phyloP scores from a whole-genome alignment of 2,797 vertebrate species.

The Euthynnus affinis region DNA sequence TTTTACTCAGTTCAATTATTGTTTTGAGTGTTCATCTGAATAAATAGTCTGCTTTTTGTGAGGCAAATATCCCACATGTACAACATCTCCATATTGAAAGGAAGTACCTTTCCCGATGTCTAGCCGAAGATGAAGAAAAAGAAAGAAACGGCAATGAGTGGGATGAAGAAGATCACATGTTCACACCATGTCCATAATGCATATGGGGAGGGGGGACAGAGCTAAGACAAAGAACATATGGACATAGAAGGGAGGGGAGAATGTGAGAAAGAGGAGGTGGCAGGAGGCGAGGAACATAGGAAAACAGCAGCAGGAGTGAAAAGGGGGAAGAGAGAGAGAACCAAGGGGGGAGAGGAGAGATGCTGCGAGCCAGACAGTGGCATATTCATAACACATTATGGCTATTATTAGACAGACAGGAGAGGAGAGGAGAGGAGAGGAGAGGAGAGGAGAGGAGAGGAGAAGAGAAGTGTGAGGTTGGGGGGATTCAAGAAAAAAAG shows the following conservation, averaged over 20 bases:
- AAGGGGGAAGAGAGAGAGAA: neutral
- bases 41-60: neutral
- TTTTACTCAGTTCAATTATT: slow-evolving; percentile 3
- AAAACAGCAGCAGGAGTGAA: slow-evolving; percentile 26
- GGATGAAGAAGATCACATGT: slow-evolving; percentile 56
- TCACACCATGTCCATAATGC: slow-evolving; percentile 29
- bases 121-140: slow-evolving; percentile 16
- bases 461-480: neutral
- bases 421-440: slow-evolving; percentile 53
- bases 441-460: slow-evolving; percentile 62
- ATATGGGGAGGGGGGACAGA: slow-evolving; percentile 1
- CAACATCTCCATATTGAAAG: neutral
- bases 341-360: slow-evolving; percentile 18
- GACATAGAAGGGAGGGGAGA: slow-evolving; percentile 21
- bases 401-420: slow-evolving; percentile 78
- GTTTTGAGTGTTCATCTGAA: neutral
- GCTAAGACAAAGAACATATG: slow-evolving; percentile 44
- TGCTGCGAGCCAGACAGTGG: slow-evolving; percentile 66
- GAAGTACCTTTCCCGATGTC: neutral
- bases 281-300: slow-evolving; percentile 31
- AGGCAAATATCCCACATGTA: no score
- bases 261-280: slow-evolving; percentile 39
- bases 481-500: neutral
- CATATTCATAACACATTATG: slow-evolving; percentile 74
- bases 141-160: no score